Percentiles rank a stretch among this genome's conserved stretches.
Evolutionary conservation across 92 coral and sea anemone species (phyloP).

Genomic region (Zoanthus gigantus): DNA sequence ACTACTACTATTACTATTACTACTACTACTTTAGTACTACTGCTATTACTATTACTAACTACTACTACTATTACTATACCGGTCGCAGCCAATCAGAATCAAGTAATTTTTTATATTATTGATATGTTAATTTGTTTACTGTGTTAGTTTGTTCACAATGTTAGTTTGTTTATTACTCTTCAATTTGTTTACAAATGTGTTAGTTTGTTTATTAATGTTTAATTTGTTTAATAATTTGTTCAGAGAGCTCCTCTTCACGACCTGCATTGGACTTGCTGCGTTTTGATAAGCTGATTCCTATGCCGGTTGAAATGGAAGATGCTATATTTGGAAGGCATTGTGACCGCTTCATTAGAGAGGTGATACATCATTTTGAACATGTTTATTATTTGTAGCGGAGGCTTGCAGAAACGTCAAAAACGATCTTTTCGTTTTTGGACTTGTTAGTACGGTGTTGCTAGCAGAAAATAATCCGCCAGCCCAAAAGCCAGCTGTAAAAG

Average conservation of each 20-base stretch:
- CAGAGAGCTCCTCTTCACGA: constrained; percentile 67
- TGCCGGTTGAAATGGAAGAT: constrained; percentile 89
- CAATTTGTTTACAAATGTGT: neutral
- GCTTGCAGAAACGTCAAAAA: no score
- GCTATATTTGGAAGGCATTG: constrained; percentile 80
- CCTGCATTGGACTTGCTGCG: constrained; percentile 66
- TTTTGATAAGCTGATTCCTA: constrained; percentile 66
- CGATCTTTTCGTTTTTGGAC: no score
- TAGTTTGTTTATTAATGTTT: no score
- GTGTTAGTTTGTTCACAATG: no score
- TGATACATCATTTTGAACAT: neutral
- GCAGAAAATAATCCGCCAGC: no score
- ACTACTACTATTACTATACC: neutral
- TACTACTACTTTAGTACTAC: neutral
- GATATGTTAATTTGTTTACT: no score
- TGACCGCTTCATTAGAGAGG: constrained; percentile 83
- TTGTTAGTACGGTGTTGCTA: no score
- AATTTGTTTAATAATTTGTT: neutral
- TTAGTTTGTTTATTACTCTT: neutral
- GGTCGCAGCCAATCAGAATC: neutral
- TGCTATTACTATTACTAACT: neutral
- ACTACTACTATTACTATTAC: neutral
- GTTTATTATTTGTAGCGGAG: no score
- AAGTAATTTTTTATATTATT: no score
- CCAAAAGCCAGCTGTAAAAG: no score